Conservation (phyloP, 2,888 invertebrate species). For the Drosophila meridionalis region DNA sequence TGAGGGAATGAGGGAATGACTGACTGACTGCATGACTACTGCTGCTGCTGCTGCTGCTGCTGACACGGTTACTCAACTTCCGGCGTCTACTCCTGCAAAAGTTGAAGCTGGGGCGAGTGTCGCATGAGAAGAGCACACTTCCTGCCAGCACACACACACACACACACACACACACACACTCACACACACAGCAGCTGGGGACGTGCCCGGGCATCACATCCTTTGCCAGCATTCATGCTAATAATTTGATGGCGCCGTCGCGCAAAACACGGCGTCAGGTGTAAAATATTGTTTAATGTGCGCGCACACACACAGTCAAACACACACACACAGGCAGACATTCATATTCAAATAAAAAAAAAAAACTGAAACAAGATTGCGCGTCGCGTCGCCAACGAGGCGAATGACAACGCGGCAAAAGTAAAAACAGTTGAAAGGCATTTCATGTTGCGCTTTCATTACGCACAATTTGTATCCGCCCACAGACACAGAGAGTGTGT, state of each 20-base stretch:
- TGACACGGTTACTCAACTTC: conserved; percentile 61
- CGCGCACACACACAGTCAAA: conserved; percentile 23
- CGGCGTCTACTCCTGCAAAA: conserved; percentile 47
- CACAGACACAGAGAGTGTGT: conserved; percentile 3
- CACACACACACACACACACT: conserved; percentile 7
- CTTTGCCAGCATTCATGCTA: conserved; percentile 77
- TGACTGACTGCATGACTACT: not conserved
- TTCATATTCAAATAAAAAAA: conserved; percentile 68
- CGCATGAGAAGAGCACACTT: conserved; percentile 40
- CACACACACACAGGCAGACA: conserved; percentile 9
- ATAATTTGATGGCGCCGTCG: conserved; percentile 71
- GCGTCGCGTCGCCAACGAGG: conserved; percentile 23
- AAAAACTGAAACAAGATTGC: conserved; percentile 15
- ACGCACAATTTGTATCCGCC: conserved; percentile 64
- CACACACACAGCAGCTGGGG: conserved; percentile 12
- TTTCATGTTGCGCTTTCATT: conserved; percentile 77
- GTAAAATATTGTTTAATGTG: conserved; percentile 77
- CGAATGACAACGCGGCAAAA: conserved; percentile 25
- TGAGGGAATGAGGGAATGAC: not conserved
- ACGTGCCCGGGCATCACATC: conserved; percentile 54
- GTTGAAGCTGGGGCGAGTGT: conserved; percentile 7
- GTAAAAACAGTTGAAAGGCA: conserved; percentile 63
- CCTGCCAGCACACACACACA: conserved; percentile 50
- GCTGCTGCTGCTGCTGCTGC: conserved; percentile 24
- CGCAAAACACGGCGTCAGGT: conserved; percentile 66